Base-by-base conservation (phyloP, 2,888 invertebrate species). In the Erebia palarica region DNA sequence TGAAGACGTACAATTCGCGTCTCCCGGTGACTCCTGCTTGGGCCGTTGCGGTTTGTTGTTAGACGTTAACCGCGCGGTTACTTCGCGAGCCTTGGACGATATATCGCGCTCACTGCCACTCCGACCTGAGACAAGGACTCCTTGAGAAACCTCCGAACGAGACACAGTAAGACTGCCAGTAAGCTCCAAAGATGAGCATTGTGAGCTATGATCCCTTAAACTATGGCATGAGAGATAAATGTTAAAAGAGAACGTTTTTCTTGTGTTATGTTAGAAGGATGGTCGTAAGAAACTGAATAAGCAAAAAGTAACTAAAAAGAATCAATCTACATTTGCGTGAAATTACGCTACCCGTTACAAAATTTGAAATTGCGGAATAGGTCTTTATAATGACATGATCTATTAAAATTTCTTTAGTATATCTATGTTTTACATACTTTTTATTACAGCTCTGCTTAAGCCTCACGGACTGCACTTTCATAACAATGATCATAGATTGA, bases 51-150 rank as follows among this genome's bases (percentile, higher is more conserved):
- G 66, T 60, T 89, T 74, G 0, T 85, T 76, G 76, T 79, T 84
- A n/a, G 86, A 76, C 0, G 92, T 86, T 13, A 92, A 82, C 0
- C 94, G 77, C 0, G 93, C 91, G 0, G 94, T 92, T 78, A 92
- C 93, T 72, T 93, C 92, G 0, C 91, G 79, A 3, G 93, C 93
- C 75, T 91, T 90, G 60, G 89, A 86, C 0, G 93, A 92, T 18
- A 94, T 80, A 71, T 94, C 94, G 0, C 94, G 81, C 74, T 94
- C 94, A 66, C 94, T 94, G 44, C 94, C 94, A 71, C 94, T 94
- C 9, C 94, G 92, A 51, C 94, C 94, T 93, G 76, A 0, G 58
- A 68, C 13, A 42, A 21, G 27, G 10, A 53, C 7, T 21, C 61
- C 44, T 16, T 61, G 16, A 61, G 9, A 53, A 47, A 21, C 27